Evolutionary conservation across 2,797 vertebrate genomes (phyloP).

Genomic region (Epinephelus malabaricus): DNA sequence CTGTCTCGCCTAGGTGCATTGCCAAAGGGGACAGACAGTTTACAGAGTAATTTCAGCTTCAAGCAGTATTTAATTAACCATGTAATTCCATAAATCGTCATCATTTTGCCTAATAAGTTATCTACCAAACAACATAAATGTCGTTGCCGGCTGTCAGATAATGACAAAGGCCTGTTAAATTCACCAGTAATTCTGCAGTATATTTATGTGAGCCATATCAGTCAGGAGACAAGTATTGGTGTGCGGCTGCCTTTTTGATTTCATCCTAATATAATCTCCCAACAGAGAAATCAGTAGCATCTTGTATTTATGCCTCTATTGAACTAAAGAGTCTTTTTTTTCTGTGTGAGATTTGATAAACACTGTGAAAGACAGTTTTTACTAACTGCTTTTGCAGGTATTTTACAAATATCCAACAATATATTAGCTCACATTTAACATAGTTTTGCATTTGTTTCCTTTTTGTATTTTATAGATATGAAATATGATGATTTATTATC

Average conservation of each 20-base stretch:
- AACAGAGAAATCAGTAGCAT: constrained; percentile 30
- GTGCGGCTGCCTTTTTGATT: constrained; percentile 22
- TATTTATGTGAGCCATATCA: constrained; percentile 18
- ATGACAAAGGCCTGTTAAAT: constrained; percentile 23
- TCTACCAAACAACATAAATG: constrained; percentile 58
- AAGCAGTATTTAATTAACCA: constrained; percentile 63
- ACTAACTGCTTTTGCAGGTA: not conserved
- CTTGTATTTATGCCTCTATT: constrained; percentile 25
- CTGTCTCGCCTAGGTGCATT: constrained; percentile 29
- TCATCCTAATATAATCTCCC: constrained; percentile 20
- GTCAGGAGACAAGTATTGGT: constrained; percentile 13
- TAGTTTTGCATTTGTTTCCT: not conserved
- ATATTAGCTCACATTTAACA: not conserved
- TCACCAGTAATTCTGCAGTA: constrained; percentile 27
- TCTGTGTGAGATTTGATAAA: constrained; percentile 1
- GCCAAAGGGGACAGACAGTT: constrained; percentile 46
- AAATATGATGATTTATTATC: constrained; percentile 4
- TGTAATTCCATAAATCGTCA: constrained; percentile 65
- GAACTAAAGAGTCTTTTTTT: not conserved
- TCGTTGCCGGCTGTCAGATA: constrained; percentile 49
- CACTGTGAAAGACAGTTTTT: not conserved
- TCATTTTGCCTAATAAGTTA: constrained; percentile 61
- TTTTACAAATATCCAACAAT: not conserved
- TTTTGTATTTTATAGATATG: constrained; percentile 2
- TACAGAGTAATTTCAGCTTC: constrained; percentile 56